Conservation (phyloP, 2,888 invertebrate species). For the Dorcus hopei region DNA sequence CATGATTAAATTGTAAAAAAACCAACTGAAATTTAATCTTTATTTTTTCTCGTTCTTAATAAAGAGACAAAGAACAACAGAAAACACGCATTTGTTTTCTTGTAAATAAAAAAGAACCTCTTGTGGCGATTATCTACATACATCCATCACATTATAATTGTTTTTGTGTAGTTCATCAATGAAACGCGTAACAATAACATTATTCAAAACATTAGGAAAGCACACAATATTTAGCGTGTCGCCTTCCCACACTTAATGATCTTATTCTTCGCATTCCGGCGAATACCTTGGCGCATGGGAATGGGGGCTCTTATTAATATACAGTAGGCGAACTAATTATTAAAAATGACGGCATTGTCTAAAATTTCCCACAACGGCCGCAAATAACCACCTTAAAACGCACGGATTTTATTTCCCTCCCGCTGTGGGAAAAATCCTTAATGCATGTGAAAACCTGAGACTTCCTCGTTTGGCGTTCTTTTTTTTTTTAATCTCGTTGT, state of each 20-base stretch:
- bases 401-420: conserved; percentile 1
- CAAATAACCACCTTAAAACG: conserved; percentile 3
- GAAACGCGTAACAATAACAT: conserved; percentile 1
- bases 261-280: conserved; percentile 6
- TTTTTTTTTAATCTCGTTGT: neutral
- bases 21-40: no score
- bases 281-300: conserved; percentile 37
- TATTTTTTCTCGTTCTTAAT: no score
- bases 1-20: no score
- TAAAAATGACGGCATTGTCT: conserved; percentile 19
- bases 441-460: conserved; percentile 7
- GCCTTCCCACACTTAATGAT: conserved; percentile 12
- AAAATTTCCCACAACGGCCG: conserved; percentile 9
- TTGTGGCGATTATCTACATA: no score
- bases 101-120: no score
- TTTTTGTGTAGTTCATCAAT: neutral
- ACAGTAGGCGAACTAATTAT: conserved; percentile 48
- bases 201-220: conserved; percentile 2
- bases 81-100: no score
- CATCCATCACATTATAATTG: no score
- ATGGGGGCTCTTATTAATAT: conserved; percentile 49
- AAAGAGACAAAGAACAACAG: no score
- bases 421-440: conserved; percentile 8
- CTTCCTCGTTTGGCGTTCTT: conserved; percentile 2
- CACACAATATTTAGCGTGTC: neutral